phyloP scores from a whole-genome alignment of 1,140 invertebrate species.

The Onthophagus taurus region DNA sequence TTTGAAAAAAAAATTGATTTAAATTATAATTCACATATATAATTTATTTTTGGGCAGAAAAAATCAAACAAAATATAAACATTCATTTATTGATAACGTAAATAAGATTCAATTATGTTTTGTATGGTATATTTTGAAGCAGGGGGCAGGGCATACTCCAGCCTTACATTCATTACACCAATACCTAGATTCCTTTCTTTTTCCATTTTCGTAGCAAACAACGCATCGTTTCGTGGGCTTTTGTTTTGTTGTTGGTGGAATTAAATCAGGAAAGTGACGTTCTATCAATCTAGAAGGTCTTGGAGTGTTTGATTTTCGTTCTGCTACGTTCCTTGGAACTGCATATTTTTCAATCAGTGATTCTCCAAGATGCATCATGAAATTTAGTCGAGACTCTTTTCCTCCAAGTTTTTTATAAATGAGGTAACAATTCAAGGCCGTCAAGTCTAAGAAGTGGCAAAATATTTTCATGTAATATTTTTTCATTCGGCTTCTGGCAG shows the following conservation, averaged over 20 bases:
- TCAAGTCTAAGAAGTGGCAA: conserved; percentile 1
- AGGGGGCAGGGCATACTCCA: conserved; percentile 4
- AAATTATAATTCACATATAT: no score
- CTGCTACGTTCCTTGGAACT: background rate
- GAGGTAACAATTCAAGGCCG: background rate
- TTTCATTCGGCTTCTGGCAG: background rate
- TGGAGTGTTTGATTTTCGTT: background rate
- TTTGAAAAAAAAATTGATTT: no score
- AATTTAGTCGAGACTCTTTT: no score
- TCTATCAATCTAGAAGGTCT: background rate
- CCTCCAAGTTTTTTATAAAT: conserved; percentile 3
- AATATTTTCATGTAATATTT: conserved; percentile 8
- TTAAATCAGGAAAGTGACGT: background rate
- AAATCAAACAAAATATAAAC: no score
- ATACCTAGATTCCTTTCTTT: conserved; percentile 5
- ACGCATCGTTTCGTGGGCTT: no score
- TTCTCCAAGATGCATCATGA: background rate
- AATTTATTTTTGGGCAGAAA: no score
- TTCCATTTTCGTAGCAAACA: background rate
- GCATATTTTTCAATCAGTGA: conserved; percentile 1
- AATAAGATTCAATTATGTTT: background rate
- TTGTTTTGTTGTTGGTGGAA: no score
- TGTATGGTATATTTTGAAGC: conserved; percentile 11
- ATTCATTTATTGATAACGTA: conserved; percentile 1
- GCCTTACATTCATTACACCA: conserved; percentile 1